Evolutionary conservation across 2,888 invertebrate genomes (phyloP), one percentile per base, ranked within the genome.

Genomic region (Lepetodrilus schrolli): DNA sequence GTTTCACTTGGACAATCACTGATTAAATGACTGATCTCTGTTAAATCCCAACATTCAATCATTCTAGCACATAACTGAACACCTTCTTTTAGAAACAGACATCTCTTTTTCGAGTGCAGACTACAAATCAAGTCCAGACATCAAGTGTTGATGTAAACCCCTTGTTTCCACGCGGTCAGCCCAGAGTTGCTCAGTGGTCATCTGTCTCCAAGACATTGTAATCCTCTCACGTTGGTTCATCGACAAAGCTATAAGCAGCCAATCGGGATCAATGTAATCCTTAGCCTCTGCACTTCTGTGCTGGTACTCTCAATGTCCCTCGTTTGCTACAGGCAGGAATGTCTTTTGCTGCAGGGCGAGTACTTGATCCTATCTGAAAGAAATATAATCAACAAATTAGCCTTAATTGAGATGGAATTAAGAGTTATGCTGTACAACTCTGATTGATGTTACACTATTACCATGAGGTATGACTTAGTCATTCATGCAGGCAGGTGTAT

Each of bases 211-310:
- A 34, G 2, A 21, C 26, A 30, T 7, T 34, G 30, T 58, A 58
- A 58, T 58, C 58, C 58, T n/a, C n/a, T 23, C 58, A 58, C 26
- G n/a, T 58, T 34, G 26, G 34, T 58, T 7, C 34, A 17, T 30
- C 34, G 58, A 58, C 58, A 34, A 58, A 34, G 30, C 30, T 58
- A 58, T 58, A 30, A 58, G 8, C 58, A 17, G 58, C 30, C 58
- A 58, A 58, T 58, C 58, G 26, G 58, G 58, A 58, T 58, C 34
- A 58, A 30, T 34, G 26, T 30, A 58, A 58, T 26, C 26, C n/a
- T 23, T 58, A 13, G 17, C 30, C 30, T 58, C 58, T 34, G 34
- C 58, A 58, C 34, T n/a, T 30, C 30, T 26, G n/a, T 26, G 34
- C 58, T 26, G 26, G 34, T 17, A n/a, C n/a, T n/a, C n/a, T n/a